Evolutionary conservation across 2,797 vertebrate genomes (phyloP).

Genomic region (Melanogrammus aeglefinus): DNA sequence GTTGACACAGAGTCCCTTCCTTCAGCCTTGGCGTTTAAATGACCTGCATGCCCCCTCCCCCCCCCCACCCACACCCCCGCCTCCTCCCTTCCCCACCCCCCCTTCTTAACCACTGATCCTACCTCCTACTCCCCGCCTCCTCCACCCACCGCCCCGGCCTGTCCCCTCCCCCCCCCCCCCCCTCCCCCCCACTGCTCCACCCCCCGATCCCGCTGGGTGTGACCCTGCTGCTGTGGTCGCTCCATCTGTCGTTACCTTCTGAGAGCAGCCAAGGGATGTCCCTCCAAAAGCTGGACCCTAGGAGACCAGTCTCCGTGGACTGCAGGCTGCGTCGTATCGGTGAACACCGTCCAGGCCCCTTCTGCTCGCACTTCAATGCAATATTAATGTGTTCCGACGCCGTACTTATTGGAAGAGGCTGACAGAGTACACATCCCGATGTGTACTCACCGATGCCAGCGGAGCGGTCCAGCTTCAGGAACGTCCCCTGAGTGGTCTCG

Average conservation of each 20-base stretch:
- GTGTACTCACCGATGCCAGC: neutral
- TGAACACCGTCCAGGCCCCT: neutral
- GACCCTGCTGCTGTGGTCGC: constrained; percentile 47
- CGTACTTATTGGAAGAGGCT: neutral
- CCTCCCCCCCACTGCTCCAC: constrained; percentile 32
- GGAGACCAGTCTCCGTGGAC: neutral
- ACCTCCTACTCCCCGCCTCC: constrained; percentile 37
- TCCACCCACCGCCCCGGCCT: constrained; percentile 35
- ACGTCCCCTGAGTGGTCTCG: constrained; percentile 39
- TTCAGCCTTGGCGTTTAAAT: constrained; percentile 88
- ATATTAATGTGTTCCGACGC: neutral
- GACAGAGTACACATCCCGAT: neutral
- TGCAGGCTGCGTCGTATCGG: too few species aligned
- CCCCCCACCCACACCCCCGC: constrained; percentile 45
- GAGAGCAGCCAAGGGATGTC: constrained; percentile 48
- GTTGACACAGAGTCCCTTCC: constrained; percentile 63
- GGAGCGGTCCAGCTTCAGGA: constrained; percentile 34
- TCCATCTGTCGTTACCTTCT: constrained; percentile 40
- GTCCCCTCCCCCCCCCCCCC: constrained; percentile 42
- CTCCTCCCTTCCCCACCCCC: constrained; percentile 52
- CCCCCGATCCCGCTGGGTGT: constrained; percentile 36
- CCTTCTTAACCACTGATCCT: constrained; percentile 47
- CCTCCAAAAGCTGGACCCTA: constrained; percentile 23
- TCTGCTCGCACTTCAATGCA: neutral
- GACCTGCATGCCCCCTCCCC: constrained; percentile 71